A percentile compares a stretch with the other conserved stretches of the same genome.
phyloP scores from a whole-genome alignment of 2,888 invertebrate genomes.

The Dioctria rufipes region DNA sequence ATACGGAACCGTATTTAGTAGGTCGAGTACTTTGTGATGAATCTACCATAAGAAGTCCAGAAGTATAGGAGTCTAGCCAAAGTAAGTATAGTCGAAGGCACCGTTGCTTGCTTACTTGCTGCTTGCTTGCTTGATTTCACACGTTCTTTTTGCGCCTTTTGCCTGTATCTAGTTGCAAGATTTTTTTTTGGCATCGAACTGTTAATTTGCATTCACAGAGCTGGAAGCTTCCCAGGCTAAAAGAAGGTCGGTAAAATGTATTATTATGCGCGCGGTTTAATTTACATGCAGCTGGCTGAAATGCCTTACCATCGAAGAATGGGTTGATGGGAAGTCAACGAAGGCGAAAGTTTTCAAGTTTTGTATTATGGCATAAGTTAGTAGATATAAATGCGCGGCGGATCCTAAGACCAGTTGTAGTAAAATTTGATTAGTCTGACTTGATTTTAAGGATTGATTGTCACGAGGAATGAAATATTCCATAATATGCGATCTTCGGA shows the following conservation, averaged over 20 bases:
- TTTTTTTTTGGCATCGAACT: conserved; percentile 34
- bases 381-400: no score
- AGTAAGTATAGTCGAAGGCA: background rate
- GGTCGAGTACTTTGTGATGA: background rate
- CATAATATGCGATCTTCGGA: no score
- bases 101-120: background rate
- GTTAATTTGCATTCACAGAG: conserved; percentile 38
- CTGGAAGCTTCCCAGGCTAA: conserved; percentile 47
- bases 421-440: no score
- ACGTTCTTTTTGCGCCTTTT: conserved; percentile 17
- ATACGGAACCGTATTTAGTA: background rate
- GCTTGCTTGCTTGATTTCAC: conserved; percentile 8
- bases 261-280: conserved; percentile 27
- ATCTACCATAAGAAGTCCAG: background rate
- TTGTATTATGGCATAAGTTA: no score
- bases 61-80: background rate
- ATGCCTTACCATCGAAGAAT: conserved; percentile 15
- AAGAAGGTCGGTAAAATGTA: conserved; percentile 42
- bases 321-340: conserved; percentile 26
- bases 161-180: conserved; percentile 21
- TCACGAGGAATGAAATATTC: no score
- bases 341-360: conserved; percentile 20
- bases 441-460: no score
- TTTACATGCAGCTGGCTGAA: conserved; percentile 31
- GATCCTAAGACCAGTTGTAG: no score